Base-by-base conservation (phyloP, 2,113 vertebrate genomes). In the Hippolais icterina region DNA sequence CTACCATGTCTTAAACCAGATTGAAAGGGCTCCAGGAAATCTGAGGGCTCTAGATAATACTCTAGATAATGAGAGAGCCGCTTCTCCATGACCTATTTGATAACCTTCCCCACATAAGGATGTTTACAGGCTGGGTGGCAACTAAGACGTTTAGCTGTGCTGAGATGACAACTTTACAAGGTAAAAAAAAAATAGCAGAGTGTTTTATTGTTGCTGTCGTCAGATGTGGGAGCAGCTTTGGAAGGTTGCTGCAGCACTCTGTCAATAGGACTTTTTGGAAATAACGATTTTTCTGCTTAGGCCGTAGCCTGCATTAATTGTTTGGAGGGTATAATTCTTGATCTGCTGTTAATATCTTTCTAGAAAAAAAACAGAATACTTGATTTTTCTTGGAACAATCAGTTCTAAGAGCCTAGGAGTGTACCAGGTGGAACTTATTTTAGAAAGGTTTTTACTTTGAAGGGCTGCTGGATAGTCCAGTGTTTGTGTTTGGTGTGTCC, bases 11-110 rank as follows among this genome's bases (percentile, higher is more conserved):
- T 95, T 95, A 94, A 84, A 93, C 88, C 80, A 95, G 76, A 94
- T 42, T 61, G 92, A 96, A 95, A 84, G 69, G 88, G 69, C 95
- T 95, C 69, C 95, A 96, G 96, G 96, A 97, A 97, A 97, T 96
- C 90, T 96, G 88, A 96, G 83, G 96, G 93, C 92, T 95, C 96
- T 90, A 93, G 96, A 96, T 96, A 97, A 96, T 88, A 88, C 87
- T 95, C 88, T 53, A 96, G 96, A 97, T 97, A 96, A 93, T 82
- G 44, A 37, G 61, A 82, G 61, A 92, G 72, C 69, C 79, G 90
- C 92, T 90, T 94, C 93, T 84, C 88, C 53, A 4, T 82, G 93
- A 96, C 93, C 96, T 95, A 2, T 49, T 75, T 72, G 96, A 97
- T 96, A 96, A 96, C 93, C 88, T 95, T 89, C 61, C 53, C 37